phyloP scores from a whole-genome alignment of 2,888 invertebrate genomes.

The Leptopterna dolabrata region DNA sequence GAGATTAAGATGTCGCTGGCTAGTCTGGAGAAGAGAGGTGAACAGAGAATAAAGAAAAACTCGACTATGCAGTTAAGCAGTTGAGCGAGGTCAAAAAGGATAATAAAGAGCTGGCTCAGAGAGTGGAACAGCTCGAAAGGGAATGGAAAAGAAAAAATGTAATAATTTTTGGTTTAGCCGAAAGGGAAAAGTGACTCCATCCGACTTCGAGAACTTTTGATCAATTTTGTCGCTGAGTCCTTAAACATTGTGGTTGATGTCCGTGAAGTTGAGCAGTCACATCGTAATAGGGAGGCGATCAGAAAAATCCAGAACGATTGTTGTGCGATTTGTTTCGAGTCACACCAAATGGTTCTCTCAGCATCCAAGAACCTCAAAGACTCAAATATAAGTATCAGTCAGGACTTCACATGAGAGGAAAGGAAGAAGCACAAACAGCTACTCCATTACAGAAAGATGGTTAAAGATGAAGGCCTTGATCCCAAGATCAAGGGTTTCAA shows the following conservation, averaged over 20 bases:
- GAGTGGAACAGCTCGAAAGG: background rate
- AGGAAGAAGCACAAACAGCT: background rate
- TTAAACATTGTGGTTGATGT: background rate
- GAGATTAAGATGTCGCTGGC: background rate
- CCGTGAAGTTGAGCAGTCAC: background rate
- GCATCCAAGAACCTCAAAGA: background rate
- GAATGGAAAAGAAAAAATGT: background rate
- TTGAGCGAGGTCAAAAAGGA: background rate
- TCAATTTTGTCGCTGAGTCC: background rate
- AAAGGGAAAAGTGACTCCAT: background rate
- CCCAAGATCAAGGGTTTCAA: constrained; percentile 11
- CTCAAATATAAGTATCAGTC: background rate
- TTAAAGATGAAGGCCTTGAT: background rate
- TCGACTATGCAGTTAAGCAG: background rate
- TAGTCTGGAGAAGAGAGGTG: background rate
- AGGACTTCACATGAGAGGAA: background rate
- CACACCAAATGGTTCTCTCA: background rate
- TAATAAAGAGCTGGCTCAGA: background rate
- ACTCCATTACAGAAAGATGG: background rate
- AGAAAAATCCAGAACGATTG: background rate
- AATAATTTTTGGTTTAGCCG: background rate
- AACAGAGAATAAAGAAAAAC: background rate
- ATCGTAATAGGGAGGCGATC: background rate
- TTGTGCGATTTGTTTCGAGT: background rate
- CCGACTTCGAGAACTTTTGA: background rate